These are phyloP conservation scores for Helleia helle DNA, from an alignment of 2,888 invertebrate species.

Conservation along the genomic window DNA sequence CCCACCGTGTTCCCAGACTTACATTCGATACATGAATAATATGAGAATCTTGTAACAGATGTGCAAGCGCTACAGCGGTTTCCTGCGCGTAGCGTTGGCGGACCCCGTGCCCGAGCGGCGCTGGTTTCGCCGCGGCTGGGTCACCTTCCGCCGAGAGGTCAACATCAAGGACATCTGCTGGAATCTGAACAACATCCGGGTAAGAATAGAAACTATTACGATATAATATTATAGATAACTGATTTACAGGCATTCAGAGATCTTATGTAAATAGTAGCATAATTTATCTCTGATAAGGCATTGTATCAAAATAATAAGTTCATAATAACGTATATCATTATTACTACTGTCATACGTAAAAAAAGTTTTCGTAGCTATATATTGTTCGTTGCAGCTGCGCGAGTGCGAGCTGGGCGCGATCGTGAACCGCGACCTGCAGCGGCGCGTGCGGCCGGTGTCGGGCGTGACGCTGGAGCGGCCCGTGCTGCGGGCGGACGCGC, in stretches of 20 bases:
- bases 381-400: slow-evolving; percentile 82
- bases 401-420: slow-evolving; percentile 96
- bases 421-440: slow-evolving; percentile 96
- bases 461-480: slow-evolving; percentile 92
- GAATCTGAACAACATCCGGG: slow-evolving; percentile 96
- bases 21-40: too few relatives aligned
- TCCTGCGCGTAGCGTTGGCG: slow-evolving; percentile 94
- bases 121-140: slow-evolving; percentile 98
- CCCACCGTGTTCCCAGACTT: too few relatives aligned
- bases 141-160: slow-evolving; percentile 95
- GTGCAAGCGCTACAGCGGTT: slow-evolving; percentile 94
- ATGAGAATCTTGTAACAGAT: too few relatives aligned
- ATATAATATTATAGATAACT: neutral
- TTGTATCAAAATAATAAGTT: too few relatives aligned
- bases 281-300: too few relatives aligned
- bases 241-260: too few relatives aligned
- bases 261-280: too few relatives aligned
- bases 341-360: too few relatives aligned
- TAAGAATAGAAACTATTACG: slow-evolving; percentile 38
- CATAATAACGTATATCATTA: too few relatives aligned
- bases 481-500: slow-evolving; percentile 92
- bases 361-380: too few relatives aligned
- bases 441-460: slow-evolving; percentile 92
- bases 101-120: slow-evolving; percentile 97
- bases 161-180: slow-evolving; percentile 99